Evolutionary conservation across 2,113 vertebrate genomes (phyloP), one percentile per base, ranked within the genome.

Genomic region (Emydocephalus ijimae): DNA sequence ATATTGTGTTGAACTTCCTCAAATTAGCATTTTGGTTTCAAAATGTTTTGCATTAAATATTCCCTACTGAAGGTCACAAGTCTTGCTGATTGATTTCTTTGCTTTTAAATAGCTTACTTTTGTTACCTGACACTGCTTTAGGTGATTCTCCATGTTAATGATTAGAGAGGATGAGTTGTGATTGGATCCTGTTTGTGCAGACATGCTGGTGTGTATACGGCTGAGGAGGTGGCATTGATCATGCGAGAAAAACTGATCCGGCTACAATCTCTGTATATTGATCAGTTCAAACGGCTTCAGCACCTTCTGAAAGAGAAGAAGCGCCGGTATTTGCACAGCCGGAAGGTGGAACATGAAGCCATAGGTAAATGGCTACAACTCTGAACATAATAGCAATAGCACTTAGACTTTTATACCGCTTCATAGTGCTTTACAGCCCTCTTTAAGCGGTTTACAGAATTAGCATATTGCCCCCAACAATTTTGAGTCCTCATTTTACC

Each of bases 281-380:
- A 99, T 96, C 99, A 99, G 96, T 99, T 99, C 98, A 99, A 99
- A 93, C 97, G 99, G 0, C 98, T 99, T 85, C 99, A 99, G 96
- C 99, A 99, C 96, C 97, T 99, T 6, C 98, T 99, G 26, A 99
- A 99, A 95, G 99, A 99, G 97, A 99, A 99, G 95, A 99, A 99
- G 34, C 98, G 99, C 0, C 96, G 98, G 1, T 99, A 98, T 94
- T 97, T 99, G 94, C 99, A 99, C 96, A 98, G 97, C 95, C 98
- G 99, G 61, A 99, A 98, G 96, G 97, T 97, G 91, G 99, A 99
- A 92, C 98, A 99, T 0, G 99, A 99, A 89, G 97, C 98, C 90
- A 94, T 99, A 85, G 99, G 99, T 94, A 95, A 97, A 97, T 97
- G 14, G 87, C 39, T 69, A 3, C 20, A 0, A n/a, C 2, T 43